Percentiles rank a stretch among this genome's conserved stretches.
These are phyloP conservation scores for Hydrozoanthus gracilis DNA, from an alignment of 92 coral and sea anemone genomes.

Conservation along the genomic window DNA sequence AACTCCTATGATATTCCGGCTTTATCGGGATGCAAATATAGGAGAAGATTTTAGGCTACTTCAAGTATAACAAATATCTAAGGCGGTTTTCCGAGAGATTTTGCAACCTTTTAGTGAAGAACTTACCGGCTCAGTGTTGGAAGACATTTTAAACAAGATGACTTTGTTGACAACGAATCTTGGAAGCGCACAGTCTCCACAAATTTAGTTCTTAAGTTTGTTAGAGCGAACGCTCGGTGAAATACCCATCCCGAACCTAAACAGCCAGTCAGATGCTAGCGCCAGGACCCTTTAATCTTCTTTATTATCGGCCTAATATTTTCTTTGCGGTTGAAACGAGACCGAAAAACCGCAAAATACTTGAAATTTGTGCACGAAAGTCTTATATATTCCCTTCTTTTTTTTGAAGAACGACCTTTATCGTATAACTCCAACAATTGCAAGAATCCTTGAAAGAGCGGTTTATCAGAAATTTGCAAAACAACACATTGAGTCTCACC, in stretches of 20 bases:
- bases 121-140: slow-evolving; percentile 18
- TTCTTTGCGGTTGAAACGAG: neutral
- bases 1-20: too few relatives aligned
- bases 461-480: too few relatives aligned
- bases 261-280: slow-evolving; percentile 20
- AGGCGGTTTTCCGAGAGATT: neutral
- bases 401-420: too few relatives aligned
- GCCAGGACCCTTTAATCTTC: slow-evolving; percentile 20
- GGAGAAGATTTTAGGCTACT: neutral
- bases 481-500: too few relatives aligned
- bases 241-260: slow-evolving; percentile 36
- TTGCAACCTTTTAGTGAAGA: neutral
- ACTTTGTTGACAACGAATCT: neutral
- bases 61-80: neutral
- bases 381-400: too few relatives aligned
- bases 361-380: too few relatives aligned
- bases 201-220: neutral
- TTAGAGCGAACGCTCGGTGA: slow-evolving; percentile 25
- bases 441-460: too few relatives aligned
- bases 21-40: neutral
- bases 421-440: too few relatives aligned
- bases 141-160: neutral
- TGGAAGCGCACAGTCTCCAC: neutral
- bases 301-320: neutral
- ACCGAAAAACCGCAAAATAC: neutral